A percentile compares a stretch with the other conserved stretches of the same genome.
Evolutionary conservation across 2,888 invertebrate species (phyloP).

Genomic region (Ophion costatus): DNA sequence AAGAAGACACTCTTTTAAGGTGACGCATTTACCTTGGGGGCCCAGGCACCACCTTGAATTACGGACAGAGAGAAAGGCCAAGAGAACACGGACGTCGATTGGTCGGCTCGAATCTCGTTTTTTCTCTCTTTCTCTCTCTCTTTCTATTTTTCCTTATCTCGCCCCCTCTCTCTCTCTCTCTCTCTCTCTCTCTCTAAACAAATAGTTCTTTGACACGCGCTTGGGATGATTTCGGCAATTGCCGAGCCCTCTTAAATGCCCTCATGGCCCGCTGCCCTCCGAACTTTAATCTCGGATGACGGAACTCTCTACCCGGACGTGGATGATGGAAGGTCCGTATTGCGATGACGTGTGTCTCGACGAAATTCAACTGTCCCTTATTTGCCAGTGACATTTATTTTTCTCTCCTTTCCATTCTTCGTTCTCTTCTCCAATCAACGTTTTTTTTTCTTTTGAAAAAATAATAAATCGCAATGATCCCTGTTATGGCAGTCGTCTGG

Average conservation of each 20-base stretch:
- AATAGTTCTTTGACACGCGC: conserved; percentile 19
- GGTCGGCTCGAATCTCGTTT: conserved; percentile 78
- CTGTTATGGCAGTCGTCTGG: no score
- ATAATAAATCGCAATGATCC: not conserved
- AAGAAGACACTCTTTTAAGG: conserved; percentile 84
- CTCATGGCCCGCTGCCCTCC: conserved; percentile 77
- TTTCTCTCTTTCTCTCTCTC: conserved; percentile 22
- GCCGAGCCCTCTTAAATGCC: conserved; percentile 76
- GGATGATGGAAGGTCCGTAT: conserved; percentile 57
- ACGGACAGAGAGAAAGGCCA: conserved; percentile 82
- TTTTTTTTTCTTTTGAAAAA: not conserved
- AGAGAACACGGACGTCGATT: conserved; percentile 75
- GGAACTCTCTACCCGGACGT: conserved; percentile 54
- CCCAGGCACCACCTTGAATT: conserved; percentile 84
- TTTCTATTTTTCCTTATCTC: conserved; percentile 10
- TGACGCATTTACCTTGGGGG: conserved; percentile 84
- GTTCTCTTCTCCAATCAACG: not conserved
- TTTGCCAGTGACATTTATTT: not conserved
- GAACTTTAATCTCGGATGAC: conserved; percentile 75
- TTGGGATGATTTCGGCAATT: conserved; percentile 35
- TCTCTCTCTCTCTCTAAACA: conserved; percentile 12
- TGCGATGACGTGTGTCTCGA: conserved; percentile 53
- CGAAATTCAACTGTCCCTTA: conserved; percentile 3
- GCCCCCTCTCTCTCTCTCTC: conserved; percentile 1
- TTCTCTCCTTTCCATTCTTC: conserved; percentile 6